These are phyloP conservation scores for Nicator chloris DNA, from an alignment of 2,113 vertebrate genomes.

Conservation along the genomic window DNA sequence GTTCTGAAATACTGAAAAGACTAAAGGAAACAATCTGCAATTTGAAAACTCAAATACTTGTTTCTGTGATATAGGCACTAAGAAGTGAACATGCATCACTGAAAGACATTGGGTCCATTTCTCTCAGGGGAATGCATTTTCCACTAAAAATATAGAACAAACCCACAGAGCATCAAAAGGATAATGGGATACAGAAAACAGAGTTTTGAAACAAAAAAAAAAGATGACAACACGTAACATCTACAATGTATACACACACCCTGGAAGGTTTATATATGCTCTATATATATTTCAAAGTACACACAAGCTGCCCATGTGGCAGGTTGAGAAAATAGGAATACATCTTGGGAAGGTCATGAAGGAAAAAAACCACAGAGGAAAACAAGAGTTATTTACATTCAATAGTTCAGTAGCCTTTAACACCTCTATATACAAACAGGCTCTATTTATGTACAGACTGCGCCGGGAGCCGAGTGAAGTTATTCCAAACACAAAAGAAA, in stretches of 20 bases:
- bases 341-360: slow-evolving; percentile 24
- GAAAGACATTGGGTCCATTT: background rate
- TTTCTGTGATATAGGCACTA: background rate
- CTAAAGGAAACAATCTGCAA: background rate
- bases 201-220: background rate
- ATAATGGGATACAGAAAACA: background rate
- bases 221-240: background rate
- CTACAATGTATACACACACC: slow-evolving; percentile 21
- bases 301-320: slow-evolving; percentile 12
- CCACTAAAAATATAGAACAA: background rate
- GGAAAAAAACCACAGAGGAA: slow-evolving; percentile 4
- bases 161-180: background rate
- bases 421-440: slow-evolving; percentile 63
- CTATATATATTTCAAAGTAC: slow-evolving; percentile 44
- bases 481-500: slow-evolving; percentile 17
- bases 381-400: slow-evolving; percentile 72
- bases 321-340: slow-evolving; percentile 66
- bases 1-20: background rate
- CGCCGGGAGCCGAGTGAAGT: background rate
- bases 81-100: background rate
- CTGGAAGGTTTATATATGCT: slow-evolving; percentile 7
- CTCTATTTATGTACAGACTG: slow-evolving; percentile 49
- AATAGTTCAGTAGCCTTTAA: slow-evolving; percentile 58
- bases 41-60: background rate
- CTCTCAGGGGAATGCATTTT: background rate